Conservation (phyloP, 2,888 invertebrate genomes). For the Scrobipalpa atriplicella region DNA sequence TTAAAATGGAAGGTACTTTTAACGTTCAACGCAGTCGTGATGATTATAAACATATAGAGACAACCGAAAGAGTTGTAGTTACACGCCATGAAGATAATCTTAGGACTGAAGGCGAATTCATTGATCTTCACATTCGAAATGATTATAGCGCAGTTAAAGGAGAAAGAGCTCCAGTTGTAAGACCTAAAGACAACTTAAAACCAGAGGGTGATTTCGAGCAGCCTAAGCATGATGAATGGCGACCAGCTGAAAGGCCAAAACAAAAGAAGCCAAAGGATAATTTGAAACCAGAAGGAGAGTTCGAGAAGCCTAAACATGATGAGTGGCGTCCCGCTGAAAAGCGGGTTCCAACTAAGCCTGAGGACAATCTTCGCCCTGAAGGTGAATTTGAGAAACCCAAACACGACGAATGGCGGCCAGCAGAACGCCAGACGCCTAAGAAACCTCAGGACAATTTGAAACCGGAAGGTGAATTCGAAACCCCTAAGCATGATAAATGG, state of each 20-base stretch:
- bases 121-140: conserved; percentile 16
- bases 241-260: conserved; percentile 63
- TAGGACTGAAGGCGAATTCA: conserved; percentile 75
- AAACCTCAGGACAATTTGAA: conserved; percentile 83
- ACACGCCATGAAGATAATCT: conserved; percentile 84
- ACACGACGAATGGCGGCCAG: conserved; percentile 50
- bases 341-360: conserved; percentile 47
- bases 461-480: conserved; percentile 80
- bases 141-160: conserved; percentile 81
- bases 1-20: conserved; percentile 86
- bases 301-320: conserved; percentile 57
- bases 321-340: conserved; percentile 63
- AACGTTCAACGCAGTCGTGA: conserved; percentile 78
- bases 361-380: conserved; percentile 83
- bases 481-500: conserved; percentile 65
- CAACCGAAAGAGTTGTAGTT: conserved; percentile 77
- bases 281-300: conserved; percentile 78
- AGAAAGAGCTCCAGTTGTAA: conserved; percentile 80
- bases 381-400: conserved; percentile 77
- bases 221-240: conserved; percentile 58
- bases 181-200: conserved; percentile 83
- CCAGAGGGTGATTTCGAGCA: conserved; percentile 84
- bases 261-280: conserved; percentile 75
- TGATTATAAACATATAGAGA: conserved; percentile 81
- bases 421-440: conserved; percentile 62